phyloP scores from a whole-genome alignment of 2,888 invertebrate genomes.

The Argyra leucocephala region DNA sequence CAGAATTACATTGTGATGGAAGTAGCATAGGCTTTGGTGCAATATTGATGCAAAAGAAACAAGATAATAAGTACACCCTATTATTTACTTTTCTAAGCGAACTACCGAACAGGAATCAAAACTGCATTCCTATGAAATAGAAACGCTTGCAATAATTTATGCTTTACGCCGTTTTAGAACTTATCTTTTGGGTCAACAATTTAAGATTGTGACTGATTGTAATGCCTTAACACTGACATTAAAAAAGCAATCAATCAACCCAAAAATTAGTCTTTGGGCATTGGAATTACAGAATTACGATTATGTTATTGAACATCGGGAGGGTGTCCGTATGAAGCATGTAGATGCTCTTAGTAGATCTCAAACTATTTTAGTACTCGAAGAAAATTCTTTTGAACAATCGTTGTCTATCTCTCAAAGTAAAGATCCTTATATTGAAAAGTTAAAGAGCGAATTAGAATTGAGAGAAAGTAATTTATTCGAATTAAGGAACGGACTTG shows the following conservation, averaged over 20 bases:
- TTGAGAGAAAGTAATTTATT: no score
- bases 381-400: no score
- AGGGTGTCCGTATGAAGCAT: no score
- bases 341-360: no score
- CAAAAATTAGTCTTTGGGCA: constrained; percentile 23
- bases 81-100: constrained; percentile 30
- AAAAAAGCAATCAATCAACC: constrained; percentile 23
- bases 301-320: constrained; percentile 23
- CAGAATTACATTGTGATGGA: constrained; percentile 29
- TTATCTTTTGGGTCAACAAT: constrained; percentile 21
- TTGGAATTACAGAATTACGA: constrained; percentile 24
- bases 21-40: constrained; percentile 25
- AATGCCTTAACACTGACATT: constrained; percentile 23
- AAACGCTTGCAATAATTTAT: constrained; percentile 28
- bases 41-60: constrained; percentile 22
- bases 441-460: no score
- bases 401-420: no score
- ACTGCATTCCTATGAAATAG: constrained; percentile 30
- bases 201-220: constrained; percentile 28
- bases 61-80: constrained; percentile 21
- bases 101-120: constrained; percentile 25
- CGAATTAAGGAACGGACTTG: no score
- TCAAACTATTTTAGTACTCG: no score
- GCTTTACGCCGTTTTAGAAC: constrained; percentile 26
- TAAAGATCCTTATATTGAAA: no score